Base-by-base conservation (phyloP, 2,113 vertebrate genomes). In the Mastomys coucha region DNA sequence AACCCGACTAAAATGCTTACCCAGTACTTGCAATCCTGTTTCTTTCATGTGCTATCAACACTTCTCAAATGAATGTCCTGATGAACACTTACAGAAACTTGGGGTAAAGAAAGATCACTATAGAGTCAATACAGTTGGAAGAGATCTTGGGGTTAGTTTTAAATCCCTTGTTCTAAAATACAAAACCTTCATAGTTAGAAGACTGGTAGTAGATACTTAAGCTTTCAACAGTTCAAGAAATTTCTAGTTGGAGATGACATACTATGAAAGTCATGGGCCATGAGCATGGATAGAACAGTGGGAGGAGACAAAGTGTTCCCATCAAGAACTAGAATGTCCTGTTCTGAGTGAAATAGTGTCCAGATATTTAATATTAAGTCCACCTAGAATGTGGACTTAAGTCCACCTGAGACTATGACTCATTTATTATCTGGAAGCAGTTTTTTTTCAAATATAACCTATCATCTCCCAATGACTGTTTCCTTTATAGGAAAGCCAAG, bases 1-100 rank as follows among this genome's bases (percentile, higher is more conserved):
- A 80, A 95, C 94, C 53, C 81, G 22, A 2, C n/a, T 88, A 94
- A 96, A 93, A 72, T 11, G 93, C 94, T 94, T 77, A 93, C 90
- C 42, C 63, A 90, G 90, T 69, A 93, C 89, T 36, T 95, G 78
- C 56, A 42, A 42, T 58, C 60, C 72, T 39, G n/a, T 90, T 77
- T 24, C 65, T 76, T 88, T 76, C 88, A 56, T 45, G 51, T 2
- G 3, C 0, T 2, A 88, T 69, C 94, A 89, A 42, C 82, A 53
- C 78, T 65, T 7, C 51, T 80, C 88, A 67, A 53, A 91, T 95
- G 19, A 84, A 75, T 2, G 82, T 31, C 67, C 77, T 24, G 63
- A 28, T 56, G 69, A 88, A 60, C 36, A 39, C 16, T 58, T 26
- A 17, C 39, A 49, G 53, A 14, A 14, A 93, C 11, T 31, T 26